Evolutionary conservation across 2,113 vertebrate genomes (phyloP).

Genomic region (Ornithorhynchus anatinus): DNA sequence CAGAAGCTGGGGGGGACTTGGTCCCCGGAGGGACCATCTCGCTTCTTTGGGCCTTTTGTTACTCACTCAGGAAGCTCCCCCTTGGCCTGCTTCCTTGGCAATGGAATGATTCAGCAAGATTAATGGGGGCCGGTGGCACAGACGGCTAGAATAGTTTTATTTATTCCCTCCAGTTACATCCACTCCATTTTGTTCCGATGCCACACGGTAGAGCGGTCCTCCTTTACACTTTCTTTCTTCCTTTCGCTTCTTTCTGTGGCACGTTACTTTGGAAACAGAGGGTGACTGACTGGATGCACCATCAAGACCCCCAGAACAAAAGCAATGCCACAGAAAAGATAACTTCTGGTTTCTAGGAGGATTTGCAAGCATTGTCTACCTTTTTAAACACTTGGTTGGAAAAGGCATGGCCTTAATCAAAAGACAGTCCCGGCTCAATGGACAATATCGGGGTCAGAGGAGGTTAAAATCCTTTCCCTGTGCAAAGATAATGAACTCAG

Average conservation of each 20-base stretch:
- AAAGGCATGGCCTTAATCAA: not conserved
- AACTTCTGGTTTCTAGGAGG: not conserved
- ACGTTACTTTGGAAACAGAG: not conserved
- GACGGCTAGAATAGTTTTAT: not conserved
- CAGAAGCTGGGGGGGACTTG: not conserved
- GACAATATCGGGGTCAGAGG: not conserved
- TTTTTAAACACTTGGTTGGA: not conserved
- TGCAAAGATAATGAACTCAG: not conserved
- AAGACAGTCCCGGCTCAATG: not conserved
- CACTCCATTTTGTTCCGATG: not conserved
- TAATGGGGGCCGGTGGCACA: not conserved
- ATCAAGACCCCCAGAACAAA: not conserved
- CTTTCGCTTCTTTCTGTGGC: not conserved
- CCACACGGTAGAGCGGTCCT: not conserved
- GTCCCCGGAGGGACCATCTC: not conserved
- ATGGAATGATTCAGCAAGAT: not conserved
- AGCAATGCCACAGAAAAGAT: not conserved
- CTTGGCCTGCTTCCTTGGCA: not conserved
- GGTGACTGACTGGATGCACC: not conserved
- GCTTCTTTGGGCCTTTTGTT: not conserved
- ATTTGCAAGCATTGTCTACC: not conserved
- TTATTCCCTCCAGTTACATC: not conserved
- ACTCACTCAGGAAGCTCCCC: not conserved
- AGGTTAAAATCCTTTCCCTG: not conserved
- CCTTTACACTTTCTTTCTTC: accelerated